Conservation (phyloP, 2,888 invertebrate species). For the Ecliptopera silaceata region DNA sequence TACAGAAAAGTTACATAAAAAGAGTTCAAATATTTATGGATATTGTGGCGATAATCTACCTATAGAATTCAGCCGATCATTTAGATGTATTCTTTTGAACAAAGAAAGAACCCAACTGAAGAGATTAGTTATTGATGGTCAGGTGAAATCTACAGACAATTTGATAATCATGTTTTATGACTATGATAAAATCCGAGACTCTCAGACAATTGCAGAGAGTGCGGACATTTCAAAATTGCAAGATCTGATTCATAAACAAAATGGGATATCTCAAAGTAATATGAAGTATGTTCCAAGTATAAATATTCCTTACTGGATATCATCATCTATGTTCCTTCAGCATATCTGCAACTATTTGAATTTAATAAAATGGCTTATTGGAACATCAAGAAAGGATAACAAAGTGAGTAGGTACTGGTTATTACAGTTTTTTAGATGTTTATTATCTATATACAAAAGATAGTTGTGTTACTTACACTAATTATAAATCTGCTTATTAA, state of each 20-base stretch:
- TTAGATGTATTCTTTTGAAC: slow-evolving; percentile 48
- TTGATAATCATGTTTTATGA: slow-evolving; percentile 66
- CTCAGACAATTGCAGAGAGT: slow-evolving; percentile 57
- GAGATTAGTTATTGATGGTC: slow-evolving; percentile 50
- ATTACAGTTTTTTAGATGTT: too few relatives aligned
- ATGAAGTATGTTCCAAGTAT: slow-evolving; percentile 32
- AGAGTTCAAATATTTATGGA: slow-evolving; percentile 50
- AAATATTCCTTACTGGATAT: slow-evolving; percentile 53
- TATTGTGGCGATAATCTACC: slow-evolving; percentile 40
- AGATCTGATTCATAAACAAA: slow-evolving; percentile 50
- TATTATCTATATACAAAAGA: too few relatives aligned
- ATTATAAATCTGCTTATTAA: too few relatives aligned
- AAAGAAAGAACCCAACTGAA: slow-evolving; percentile 42
- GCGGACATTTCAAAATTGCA: slow-evolving; percentile 59
- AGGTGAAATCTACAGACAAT: slow-evolving; percentile 41
- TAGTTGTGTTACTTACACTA: too few relatives aligned
- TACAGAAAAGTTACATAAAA: slow-evolving; percentile 32
- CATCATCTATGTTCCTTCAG: slow-evolving; percentile 68
- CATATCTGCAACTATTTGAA: slow-evolving; percentile 64
- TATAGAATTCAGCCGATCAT: slow-evolving; percentile 29
- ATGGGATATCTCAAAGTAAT: slow-evolving; percentile 25
- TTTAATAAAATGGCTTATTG: slow-evolving; percentile 58
- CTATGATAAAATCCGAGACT: slow-evolving; percentile 57
- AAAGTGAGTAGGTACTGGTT: slow-evolving; percentile 65
- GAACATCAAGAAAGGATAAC: slow-evolving; percentile 51